A percentile compares a stretch with the other conserved stretches of the same genome.
Evolutionary conservation across 2,113 vertebrate species (phyloP).

Genomic region (Corydoras maculifer): DNA sequence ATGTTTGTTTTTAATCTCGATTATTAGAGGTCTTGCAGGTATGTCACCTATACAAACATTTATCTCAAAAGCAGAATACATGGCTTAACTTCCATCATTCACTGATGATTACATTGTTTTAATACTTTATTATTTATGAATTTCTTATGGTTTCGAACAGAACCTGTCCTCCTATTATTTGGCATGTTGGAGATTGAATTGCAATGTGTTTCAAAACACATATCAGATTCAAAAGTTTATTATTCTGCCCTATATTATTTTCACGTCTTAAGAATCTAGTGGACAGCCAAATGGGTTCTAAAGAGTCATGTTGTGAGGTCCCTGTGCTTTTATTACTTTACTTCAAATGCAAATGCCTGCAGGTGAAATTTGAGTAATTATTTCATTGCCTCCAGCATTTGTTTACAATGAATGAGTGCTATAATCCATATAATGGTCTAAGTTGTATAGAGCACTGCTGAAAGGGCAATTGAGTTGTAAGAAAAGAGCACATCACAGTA

Average conservation of each 20-base stretch:
- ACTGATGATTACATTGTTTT: too few species aligned
- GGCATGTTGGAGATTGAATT: too few species aligned
- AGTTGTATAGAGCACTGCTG: conserved; percentile 50
- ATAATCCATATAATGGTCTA: conserved; percentile 68
- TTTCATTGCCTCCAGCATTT: conserved; percentile 55
- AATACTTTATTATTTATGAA: too few species aligned
- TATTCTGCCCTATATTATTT: conserved; percentile 1
- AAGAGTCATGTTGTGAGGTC: conserved; percentile 28
- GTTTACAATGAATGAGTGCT: conserved; percentile 56
- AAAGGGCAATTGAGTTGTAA: conserved; percentile 58
- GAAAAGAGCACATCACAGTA: conserved; percentile 60
- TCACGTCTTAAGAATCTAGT: conserved; percentile 2
- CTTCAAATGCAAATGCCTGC: conserved; percentile 45
- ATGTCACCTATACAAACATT: too few species aligned
- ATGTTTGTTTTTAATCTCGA: too few species aligned
- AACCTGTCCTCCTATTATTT: too few species aligned
- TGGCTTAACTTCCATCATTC: too few species aligned
- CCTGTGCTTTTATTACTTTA: conserved; percentile 39
- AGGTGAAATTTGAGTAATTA: conserved; percentile 56
- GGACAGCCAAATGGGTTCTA: neutral
- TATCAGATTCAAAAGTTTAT: neutral
- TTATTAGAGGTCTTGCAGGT: too few species aligned
- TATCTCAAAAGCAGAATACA: too few species aligned
- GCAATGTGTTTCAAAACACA: too few species aligned
- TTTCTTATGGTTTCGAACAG: too few species aligned